A percentile compares a stretch with the other conserved stretches of the same genome.
These are phyloP conservation scores for Hydractinia echinata DNA, from an alignment of 30 jellyfish, hydroid and myxozoan species.

Conservation along the genomic window DNA sequence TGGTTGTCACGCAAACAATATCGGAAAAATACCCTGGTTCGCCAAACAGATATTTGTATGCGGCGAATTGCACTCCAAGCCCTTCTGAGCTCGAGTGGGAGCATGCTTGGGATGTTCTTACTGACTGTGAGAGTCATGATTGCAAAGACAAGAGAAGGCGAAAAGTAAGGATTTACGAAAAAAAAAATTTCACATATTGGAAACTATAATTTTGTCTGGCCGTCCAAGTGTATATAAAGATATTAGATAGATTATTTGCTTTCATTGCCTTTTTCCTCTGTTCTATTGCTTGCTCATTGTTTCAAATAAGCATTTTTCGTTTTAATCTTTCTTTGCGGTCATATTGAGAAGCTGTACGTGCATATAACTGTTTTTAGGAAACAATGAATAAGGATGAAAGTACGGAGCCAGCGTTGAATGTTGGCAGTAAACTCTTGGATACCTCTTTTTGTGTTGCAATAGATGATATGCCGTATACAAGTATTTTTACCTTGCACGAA, in stretches of 20 bases:
- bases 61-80: conserved; percentile 92
- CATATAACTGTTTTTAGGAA: not conserved
- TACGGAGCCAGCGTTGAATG: not conserved
- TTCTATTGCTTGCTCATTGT: not conserved
- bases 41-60: conserved; percentile 82
- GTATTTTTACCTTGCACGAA: conserved; percentile 20
- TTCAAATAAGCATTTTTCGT: not conserved
- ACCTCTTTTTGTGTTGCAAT: conserved; percentile 76
- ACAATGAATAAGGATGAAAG: not conserved
- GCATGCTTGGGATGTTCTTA: conserved; percentile 95
- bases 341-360: not conserved
- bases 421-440: conserved; percentile 16
- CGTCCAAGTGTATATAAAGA: too few relatives aligned
- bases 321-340: not conserved
- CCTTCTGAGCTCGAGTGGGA: conserved; percentile 99
- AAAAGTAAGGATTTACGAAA: not conserved
- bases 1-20: conserved; percentile 59
- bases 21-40: conserved; percentile 86
- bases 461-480: conserved; percentile 42
- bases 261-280: not conserved
- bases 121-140: conserved; percentile 77
- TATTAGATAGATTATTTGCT: too few relatives aligned
- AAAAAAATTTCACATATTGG: too few relatives aligned
- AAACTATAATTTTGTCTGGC: too few relatives aligned
- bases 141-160: conserved; percentile 39